Base-by-base conservation (phyloP, 2,113 vertebrate genomes). In the Microcebus tavaratra region DNA sequence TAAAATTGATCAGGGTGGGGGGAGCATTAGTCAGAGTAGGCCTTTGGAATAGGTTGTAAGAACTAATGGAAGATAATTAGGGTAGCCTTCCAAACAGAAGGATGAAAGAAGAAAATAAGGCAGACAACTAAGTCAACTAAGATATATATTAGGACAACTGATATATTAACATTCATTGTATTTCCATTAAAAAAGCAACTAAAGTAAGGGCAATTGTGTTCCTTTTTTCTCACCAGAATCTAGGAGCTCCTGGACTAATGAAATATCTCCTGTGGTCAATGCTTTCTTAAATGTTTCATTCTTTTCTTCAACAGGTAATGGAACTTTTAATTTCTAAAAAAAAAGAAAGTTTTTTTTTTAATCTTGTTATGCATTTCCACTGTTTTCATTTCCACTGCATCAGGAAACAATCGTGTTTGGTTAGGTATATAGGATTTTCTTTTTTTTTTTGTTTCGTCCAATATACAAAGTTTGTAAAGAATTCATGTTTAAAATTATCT, bases 261-360 rank as follows among this genome's bases (percentile, higher is more conserved):
- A 75, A 82, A 97, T 91, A 97, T 99, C 98, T 97, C 99, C 99
- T 5, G 90, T 21, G 94, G 97, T 98, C 75, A 99, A 98, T 95
- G 99, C 99, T 92, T 97, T 99, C 98, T 99, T 99, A 61, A 99
- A 98, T 0, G 79, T 63, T 6, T 99, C 98, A 13, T 97, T 98
- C 94, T 97, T 99, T 39, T 98, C 97, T 0, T 98, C 97, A 11
- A 0, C 20, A 0, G 97, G 95, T 48, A 98, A 95, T 1, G 83
- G 61, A 50, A 97, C 42, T 95, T 97, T 97, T 48, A 98, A 94
- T 67, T 97, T 96, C 98, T 98, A 96, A 82, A 97, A n/a, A 98
- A 81, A 21, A 2, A 96, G 10, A 75, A 94, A 95, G 88, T 90
- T n/a, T n/a, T 67, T 67, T 31, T 55, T 55, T 67, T 67, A 17